phyloP scores from a whole-genome alignment of 2,888 invertebrate genomes.

The Chironomus tentans region DNA sequence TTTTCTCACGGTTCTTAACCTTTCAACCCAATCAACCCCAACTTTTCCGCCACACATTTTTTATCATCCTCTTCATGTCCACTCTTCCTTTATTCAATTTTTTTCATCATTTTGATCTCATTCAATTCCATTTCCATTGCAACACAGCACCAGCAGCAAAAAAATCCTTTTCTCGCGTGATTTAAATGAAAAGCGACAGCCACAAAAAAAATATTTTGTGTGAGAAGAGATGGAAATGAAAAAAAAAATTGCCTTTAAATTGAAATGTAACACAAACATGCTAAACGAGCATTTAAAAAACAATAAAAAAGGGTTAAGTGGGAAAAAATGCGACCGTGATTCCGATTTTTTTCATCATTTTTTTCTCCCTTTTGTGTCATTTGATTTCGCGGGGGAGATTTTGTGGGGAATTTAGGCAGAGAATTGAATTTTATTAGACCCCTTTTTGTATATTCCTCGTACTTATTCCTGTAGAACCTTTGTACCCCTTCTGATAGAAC shows the following conservation, averaged over 20 bases:
- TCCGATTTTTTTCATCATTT: too few relatives aligned
- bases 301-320: constrained; percentile 22
- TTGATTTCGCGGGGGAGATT: background rate
- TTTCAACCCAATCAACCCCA: too few relatives aligned
- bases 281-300: constrained; percentile 24
- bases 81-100: too few relatives aligned
- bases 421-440: too few relatives aligned
- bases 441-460: too few relatives aligned
- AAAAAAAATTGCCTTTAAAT: background rate
- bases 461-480: too few relatives aligned
- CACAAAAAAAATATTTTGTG: background rate
- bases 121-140: background rate
- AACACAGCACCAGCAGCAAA: background rate
- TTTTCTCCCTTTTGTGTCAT: too few relatives aligned
- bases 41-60: too few relatives aligned
- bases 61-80: too few relatives aligned
- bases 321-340: background rate
- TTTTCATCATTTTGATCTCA: too few relatives aligned
- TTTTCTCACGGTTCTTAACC: too few relatives aligned
- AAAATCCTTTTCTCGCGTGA: background rate
- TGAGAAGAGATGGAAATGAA: background rate
- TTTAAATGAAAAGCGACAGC: background rate
- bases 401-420: background rate
- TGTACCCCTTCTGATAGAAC: too few relatives aligned
- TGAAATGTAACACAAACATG: constrained; percentile 22